Evolutionary conservation across 2,888 invertebrate genomes (phyloP).

Genomic region (Cylloceria caligata): DNA sequence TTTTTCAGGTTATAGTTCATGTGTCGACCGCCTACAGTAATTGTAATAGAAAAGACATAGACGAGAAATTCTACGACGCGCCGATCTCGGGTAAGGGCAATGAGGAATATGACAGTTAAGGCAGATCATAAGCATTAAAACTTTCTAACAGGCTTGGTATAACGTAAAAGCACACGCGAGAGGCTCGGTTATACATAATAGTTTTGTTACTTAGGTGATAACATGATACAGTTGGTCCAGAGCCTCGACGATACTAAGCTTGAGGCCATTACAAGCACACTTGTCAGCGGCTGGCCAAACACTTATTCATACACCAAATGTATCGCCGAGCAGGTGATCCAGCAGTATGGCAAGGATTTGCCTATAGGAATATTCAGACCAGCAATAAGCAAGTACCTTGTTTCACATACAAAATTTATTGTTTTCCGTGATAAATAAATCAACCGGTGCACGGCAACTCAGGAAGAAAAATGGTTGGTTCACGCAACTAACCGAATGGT

Average conservation of each 20-base stretch:
- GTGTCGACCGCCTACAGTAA: slow-evolving; percentile 94
- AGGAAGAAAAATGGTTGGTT: not conserved
- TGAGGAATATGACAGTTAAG: not conserved
- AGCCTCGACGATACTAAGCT: slow-evolving; percentile 82
- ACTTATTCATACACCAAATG: slow-evolving; percentile 91
- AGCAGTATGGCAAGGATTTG: slow-evolving; percentile 86
- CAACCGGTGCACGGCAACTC: not conserved
- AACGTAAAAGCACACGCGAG: not conserved
- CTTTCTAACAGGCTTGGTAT: not conserved
- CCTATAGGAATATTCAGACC: slow-evolving; percentile 90
- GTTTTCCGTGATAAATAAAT: not conserved
- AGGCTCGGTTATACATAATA: slow-evolving; percentile 13
- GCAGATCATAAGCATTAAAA: not conserved
- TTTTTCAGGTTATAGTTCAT: slow-evolving; percentile 87
- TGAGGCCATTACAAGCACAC: slow-evolving; percentile 77
- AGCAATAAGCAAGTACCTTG: slow-evolving; percentile 86
- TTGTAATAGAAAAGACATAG: slow-evolving; percentile 85
- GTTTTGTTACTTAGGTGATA: slow-evolving; percentile 76
- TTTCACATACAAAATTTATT: not conserved
- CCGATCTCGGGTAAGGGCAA: slow-evolving; percentile 79
- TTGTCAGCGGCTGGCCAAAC: slow-evolving; percentile 87
- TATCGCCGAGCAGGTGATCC: slow-evolving; percentile 88
- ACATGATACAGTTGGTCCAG: slow-evolving; percentile 81
- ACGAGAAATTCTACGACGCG: slow-evolving; percentile 84
- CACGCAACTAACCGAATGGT: not conserved